A percentile compares a stretch with the other conserved stretches of the same genome.
These are phyloP conservation scores for Tyrophagus putrescentiae DNA, from an alignment of 1,140 invertebrate genomes.

Conservation along the genomic window DNA sequence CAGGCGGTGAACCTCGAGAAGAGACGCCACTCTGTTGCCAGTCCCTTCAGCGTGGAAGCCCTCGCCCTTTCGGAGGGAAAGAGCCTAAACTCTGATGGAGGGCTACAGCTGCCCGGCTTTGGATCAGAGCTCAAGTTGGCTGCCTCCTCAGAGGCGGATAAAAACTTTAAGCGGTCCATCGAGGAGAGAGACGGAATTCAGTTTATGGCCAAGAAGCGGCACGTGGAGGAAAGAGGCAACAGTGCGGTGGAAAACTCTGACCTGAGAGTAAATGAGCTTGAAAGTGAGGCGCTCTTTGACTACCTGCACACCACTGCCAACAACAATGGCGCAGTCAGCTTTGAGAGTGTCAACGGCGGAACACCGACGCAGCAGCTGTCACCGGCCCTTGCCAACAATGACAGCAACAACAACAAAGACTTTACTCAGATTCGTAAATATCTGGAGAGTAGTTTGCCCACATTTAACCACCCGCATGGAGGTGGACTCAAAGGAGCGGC, in stretches of 20 bases:
- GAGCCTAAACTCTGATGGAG: not conserved
- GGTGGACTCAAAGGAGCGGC: not conserved
- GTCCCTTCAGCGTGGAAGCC: not conserved
- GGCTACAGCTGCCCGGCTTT: not conserved
- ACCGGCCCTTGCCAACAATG: no score
- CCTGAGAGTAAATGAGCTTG: slow-evolving; percentile 44
- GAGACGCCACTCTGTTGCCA: slow-evolving; percentile 14
- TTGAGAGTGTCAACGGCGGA: not conserved
- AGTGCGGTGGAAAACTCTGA: slow-evolving; percentile 11
- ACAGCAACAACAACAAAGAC: slow-evolving; percentile 9
- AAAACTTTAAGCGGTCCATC: slow-evolving; percentile 6
- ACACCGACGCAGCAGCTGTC: no score
- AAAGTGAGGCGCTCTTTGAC: slow-evolving; percentile 58
- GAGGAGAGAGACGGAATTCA: not conserved
- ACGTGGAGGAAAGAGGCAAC: not conserved
- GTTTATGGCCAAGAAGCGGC: slow-evolving; percentile 2
- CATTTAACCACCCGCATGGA: not conserved
- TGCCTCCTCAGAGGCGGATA: not conserved
- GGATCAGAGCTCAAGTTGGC: not conserved
- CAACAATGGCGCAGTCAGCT: not conserved
- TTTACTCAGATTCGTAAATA: not conserved
- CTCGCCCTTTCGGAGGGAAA: not conserved
- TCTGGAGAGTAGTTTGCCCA: slow-evolving; percentile 1
- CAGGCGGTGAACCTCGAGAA: not conserved
- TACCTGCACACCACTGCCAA: slow-evolving; percentile 35